Conservation (phyloP, 1,140 invertebrate species). For the Galleria mellonella region DNA sequence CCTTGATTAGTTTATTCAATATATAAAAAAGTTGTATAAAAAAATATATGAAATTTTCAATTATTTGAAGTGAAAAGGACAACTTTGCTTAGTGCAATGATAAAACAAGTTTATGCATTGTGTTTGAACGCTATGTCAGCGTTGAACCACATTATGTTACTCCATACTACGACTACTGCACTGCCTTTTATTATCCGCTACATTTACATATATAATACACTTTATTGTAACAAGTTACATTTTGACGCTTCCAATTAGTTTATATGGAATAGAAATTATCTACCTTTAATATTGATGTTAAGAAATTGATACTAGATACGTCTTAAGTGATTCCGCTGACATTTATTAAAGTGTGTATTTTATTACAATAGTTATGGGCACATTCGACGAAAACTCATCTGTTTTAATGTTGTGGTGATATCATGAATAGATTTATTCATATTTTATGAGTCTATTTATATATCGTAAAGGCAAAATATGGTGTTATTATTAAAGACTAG, state of each 20-base stretch:
- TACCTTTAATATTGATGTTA: no score
- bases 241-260: constrained; percentile 48
- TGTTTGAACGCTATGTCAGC: neutral
- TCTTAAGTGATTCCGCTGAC: neutral
- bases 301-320: neutral
- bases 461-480: no score
- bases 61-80: constrained; percentile 14
- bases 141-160: no score
- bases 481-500: no score
- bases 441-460: neutral
- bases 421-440: neutral
- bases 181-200: constrained; percentile 38
- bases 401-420: constrained; percentile 2
- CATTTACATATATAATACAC: constrained; percentile 50
- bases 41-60: constrained; percentile 5
- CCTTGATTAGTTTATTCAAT: no score
- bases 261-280: constrained; percentile 32
- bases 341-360: constrained; percentile 1
- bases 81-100: constrained; percentile 11
- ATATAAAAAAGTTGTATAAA: no score
- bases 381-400: constrained; percentile 1
- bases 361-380: neutral
- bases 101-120: constrained; percentile 28
- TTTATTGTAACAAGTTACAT: constrained; percentile 31
- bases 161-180: no score